These are phyloP conservation scores for Lutjanus campechanus DNA, from an alignment of 2,797 vertebrate genomes.

Conservation along the genomic window DNA sequence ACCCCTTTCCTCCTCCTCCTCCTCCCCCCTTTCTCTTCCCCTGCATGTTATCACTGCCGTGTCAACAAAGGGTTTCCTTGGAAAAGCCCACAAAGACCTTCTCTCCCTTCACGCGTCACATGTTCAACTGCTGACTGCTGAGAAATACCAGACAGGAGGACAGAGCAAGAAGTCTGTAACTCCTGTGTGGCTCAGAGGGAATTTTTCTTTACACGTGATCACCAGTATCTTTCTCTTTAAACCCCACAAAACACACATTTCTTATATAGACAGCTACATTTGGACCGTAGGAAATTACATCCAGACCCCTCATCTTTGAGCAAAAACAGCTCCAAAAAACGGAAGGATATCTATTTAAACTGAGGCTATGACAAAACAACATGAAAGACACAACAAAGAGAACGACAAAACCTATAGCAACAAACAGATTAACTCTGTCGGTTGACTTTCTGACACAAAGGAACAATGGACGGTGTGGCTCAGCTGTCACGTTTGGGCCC, in stretches of 20 bases:
- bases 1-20: neutral
- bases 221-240: constrained; percentile 2
- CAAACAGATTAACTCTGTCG: constrained; percentile 21
- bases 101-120: constrained; percentile 77
- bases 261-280: neutral
- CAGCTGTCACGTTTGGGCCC: constrained; percentile 63
- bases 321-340: neutral
- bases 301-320: neutral
- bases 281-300: neutral
- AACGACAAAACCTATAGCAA: neutral
- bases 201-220: constrained; percentile 1
- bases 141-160: constrained; percentile 54
- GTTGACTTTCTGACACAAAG: constrained; percentile 57
- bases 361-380: neutral
- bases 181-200: neutral
- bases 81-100: constrained; percentile 81
- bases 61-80: constrained; percentile 75
- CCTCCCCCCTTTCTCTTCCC: constrained; percentile 12
- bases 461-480: constrained; percentile 56
- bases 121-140: constrained; percentile 82
- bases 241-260: constrained; percentile 1
- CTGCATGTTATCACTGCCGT: constrained; percentile 51
- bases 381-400: constrained; percentile 4
- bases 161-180: constrained; percentile 17
- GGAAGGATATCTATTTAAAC: neutral